These are phyloP conservation scores for Emesis furor DNA, from an alignment of 2,888 invertebrate species.

Conservation along the genomic window DNA sequence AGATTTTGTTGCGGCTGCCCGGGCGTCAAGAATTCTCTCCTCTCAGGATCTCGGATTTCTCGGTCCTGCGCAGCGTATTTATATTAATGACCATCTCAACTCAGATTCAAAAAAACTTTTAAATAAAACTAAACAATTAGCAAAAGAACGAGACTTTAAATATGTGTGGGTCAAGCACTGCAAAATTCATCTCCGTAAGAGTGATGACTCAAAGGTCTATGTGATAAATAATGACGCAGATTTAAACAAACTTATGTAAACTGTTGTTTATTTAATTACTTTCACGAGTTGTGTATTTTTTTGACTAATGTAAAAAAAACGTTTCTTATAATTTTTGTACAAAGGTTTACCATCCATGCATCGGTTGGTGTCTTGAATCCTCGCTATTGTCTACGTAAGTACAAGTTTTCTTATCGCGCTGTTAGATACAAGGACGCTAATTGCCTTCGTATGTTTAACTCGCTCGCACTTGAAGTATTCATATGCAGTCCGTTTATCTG, in stretches of 20 bases:
- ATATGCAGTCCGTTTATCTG: neutral
- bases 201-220: constrained; percentile 28
- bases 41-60: neutral
- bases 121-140: neutral
- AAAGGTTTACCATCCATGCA: neutral
- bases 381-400: neutral
- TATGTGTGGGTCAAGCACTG: constrained; percentile 16
- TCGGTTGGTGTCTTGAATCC: neutral
- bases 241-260: neutral
- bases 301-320: too few relatives aligned
- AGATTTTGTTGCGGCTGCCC: constrained; percentile 19
- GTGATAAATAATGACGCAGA: neutral
- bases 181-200: neutral
- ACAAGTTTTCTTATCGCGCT: neutral
- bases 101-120: neutral
- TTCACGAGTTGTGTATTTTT: neutral
- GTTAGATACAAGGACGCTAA: neutral
- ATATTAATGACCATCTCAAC: neutral
- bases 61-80: neutral
- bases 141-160: neutral
- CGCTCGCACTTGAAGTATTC: neutral
- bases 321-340: too few relatives aligned
- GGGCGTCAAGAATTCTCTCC: neutral
- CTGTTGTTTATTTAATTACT: too few relatives aligned
- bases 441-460: neutral